Evolutionary conservation across 2,797 vertebrate genomes (phyloP).

Genomic region (Orientallactaga sibirica): DNA sequence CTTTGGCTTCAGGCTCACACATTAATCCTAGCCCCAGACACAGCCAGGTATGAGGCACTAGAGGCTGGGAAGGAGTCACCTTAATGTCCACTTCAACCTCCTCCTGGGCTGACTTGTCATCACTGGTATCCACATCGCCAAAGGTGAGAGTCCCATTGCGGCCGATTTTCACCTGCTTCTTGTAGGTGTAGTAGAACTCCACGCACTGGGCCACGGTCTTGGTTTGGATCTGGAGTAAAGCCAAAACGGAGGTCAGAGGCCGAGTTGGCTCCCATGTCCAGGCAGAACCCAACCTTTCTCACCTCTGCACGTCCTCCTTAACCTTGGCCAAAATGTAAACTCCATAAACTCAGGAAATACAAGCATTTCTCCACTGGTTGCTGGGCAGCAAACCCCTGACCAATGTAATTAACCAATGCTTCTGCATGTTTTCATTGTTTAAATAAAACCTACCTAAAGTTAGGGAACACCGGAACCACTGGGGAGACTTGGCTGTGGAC

Average conservation of each 20-base stretch:
- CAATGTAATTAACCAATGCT: background rate
- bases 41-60: background rate
- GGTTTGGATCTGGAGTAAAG: constrained; percentile 92
- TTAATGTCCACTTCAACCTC: constrained; percentile 94
- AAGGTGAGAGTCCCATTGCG: constrained; percentile 94
- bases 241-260: constrained; percentile 67
- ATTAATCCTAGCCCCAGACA: background rate
- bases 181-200: constrained; percentile 99
- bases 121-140: constrained; percentile 91
- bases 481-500: background rate
- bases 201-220: constrained; percentile 98
- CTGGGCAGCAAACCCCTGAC: background rate
- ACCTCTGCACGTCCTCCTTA: rapidly evolving
- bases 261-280: background rate
- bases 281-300: background rate
- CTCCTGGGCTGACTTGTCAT: constrained; percentile 91
- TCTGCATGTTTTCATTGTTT: background rate
- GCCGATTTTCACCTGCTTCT: constrained; percentile 97
- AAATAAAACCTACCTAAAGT: background rate
- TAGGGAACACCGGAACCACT: background rate
- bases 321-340: background rate
- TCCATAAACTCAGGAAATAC: background rate
- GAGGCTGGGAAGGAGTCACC: constrained; percentile 81
- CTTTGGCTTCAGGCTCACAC: background rate
- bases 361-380: background rate